Percentiles rank a stretch among this genome's conserved stretches.
These are phyloP conservation scores for Hylaea fasciaria DNA, from an alignment of 2,888 invertebrate genomes.

Conservation along the genomic window DNA sequence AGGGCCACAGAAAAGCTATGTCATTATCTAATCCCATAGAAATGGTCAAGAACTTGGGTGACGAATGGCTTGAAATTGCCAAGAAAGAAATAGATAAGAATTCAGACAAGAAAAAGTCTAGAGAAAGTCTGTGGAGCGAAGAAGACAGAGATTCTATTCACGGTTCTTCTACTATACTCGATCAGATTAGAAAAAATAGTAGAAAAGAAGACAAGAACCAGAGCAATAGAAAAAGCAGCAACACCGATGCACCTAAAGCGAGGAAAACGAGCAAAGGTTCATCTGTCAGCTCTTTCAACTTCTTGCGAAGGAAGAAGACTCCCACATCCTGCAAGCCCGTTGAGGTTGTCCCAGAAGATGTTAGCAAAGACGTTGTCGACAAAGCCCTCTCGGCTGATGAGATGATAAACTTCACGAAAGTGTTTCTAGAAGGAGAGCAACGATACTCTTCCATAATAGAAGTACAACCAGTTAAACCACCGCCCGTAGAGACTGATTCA, in stretches of 20 bases:
- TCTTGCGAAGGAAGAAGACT: slow-evolving; percentile 75
- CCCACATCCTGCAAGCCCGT: slow-evolving; percentile 71
- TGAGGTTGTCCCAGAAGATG: slow-evolving; percentile 73
- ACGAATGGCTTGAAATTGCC: slow-evolving; percentile 76
- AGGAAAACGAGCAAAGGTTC: slow-evolving; percentile 77
- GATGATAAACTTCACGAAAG: slow-evolving; percentile 68
- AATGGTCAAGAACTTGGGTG: slow-evolving; percentile 77
- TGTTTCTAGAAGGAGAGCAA: slow-evolving; percentile 76
- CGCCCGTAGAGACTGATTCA: slow-evolving; percentile 69
- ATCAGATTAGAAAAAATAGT: slow-evolving; percentile 71
- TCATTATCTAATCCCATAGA: slow-evolving; percentile 80
- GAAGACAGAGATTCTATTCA: slow-evolving; percentile 77
- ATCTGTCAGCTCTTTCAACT: slow-evolving; percentile 76
- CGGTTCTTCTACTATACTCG: slow-evolving; percentile 69
- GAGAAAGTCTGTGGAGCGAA: slow-evolving; percentile 81
- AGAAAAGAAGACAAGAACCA: slow-evolving; percentile 73
- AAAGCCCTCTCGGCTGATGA: slow-evolving; percentile 61
- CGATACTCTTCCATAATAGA: slow-evolving; percentile 63
- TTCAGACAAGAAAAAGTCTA: slow-evolving; percentile 75
- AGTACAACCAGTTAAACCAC: slow-evolving; percentile 34
- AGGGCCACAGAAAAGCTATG: slow-evolving; percentile 80
- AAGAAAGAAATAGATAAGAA: slow-evolving; percentile 73
- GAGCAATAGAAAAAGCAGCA: slow-evolving; percentile 65
- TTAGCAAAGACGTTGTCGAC: slow-evolving; percentile 42
- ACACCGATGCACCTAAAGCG: slow-evolving; percentile 67